phyloP scores from a whole-genome alignment of 2,113 vertebrate species.

The Trematomus loennbergii region DNA sequence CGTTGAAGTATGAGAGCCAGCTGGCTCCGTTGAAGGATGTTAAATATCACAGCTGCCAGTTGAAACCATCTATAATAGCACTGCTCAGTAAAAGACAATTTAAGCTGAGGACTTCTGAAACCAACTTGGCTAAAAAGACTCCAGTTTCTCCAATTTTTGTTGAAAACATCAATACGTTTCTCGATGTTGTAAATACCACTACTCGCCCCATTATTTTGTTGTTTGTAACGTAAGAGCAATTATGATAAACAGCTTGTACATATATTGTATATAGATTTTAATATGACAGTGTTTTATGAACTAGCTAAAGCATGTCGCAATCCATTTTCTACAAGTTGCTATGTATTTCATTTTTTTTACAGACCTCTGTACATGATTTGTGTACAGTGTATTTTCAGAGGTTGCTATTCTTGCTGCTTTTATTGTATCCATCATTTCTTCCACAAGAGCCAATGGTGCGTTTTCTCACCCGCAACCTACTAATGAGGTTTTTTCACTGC shows the following conservation, averaged over 20 bases:
- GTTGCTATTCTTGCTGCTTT: slow-evolving; percentile 70
- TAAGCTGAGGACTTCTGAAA: slow-evolving; percentile 35
- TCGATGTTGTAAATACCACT: slow-evolving; percentile 72
- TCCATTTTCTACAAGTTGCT: slow-evolving; percentile 50
- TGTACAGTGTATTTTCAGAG: slow-evolving; percentile 48
- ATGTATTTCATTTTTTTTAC: slow-evolving; percentile 65
- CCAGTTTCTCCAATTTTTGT: slow-evolving; percentile 39
- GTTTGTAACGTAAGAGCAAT: slow-evolving; percentile 75
- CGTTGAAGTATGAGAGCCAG: slow-evolving; percentile 88
- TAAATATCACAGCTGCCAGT: slow-evolving; percentile 36
- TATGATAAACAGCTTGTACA: slow-evolving; percentile 74
- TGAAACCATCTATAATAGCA: slow-evolving; percentile 64
- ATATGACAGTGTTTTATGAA: slow-evolving; percentile 75
- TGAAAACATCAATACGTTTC: slow-evolving; percentile 40
- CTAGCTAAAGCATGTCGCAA: slow-evolving; percentile 36
- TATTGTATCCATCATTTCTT: slow-evolving; percentile 74
- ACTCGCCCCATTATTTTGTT: slow-evolving; percentile 46
- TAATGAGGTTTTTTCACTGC: slow-evolving; percentile 48
- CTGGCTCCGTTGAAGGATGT: slow-evolving; percentile 41
- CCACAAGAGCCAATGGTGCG: slow-evolving; percentile 15
- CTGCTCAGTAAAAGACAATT: slow-evolving; percentile 61
- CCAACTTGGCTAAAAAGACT: slow-evolving; percentile 32
- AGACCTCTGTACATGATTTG: slow-evolving; percentile 19
- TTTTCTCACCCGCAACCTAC: slow-evolving; percentile 47
- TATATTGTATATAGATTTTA: slow-evolving; percentile 84